Base-by-base conservation (phyloP, 2,797 vertebrate species). In the Eleutherodactylus coqui region DNA sequence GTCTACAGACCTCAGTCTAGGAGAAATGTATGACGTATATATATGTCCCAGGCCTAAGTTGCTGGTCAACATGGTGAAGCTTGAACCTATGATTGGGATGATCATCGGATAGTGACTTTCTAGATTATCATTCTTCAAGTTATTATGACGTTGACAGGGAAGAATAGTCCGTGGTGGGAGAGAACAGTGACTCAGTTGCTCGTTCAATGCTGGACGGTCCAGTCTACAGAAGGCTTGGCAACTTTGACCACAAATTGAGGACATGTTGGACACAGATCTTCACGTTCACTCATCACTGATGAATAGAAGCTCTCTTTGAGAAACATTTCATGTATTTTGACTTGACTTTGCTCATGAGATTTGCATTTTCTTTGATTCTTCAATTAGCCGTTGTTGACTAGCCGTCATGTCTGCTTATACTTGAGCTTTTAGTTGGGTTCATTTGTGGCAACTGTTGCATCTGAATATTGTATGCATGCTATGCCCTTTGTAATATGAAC, bases 391-490 rank as follows among this genome's bases (percentile, higher is more conserved):
- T 13, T 32, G 24, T 19, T 17, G 24, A 3, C 62, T 11, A 67
- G 73, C 34, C n/a, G 11, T 55, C 34, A 58, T 58, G 53, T 78
- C 36, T 78, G 34, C 75, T 38, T 77, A n/a, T 38, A 21, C 51
- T 38, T 58, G 13, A 55, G 34, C 10, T 38, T 77, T 55, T 17
- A 36, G 21, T n/a, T 58, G 36, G 75, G 34, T n/a, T 78, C 58
- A 41, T n/a, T 78, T 58, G 19, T 55, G 75, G 34, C 58, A 32
- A 77, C 75, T 36, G 19, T 55, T 77, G 49, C 64, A 24, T 55
- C 9, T 53, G 47, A 51, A 76, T 76, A 34, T 32, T 17, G 45
- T 17, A 67, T 36, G 0, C 32, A 10, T 7, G 11, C 21, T 29
- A 21, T 76, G 73, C 13, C 19, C 9, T 49, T 49, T 49, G 75